Evolutionary conservation across 1,140 invertebrate species (phyloP).

Genomic region (Rhyacophila brunnea): DNA sequence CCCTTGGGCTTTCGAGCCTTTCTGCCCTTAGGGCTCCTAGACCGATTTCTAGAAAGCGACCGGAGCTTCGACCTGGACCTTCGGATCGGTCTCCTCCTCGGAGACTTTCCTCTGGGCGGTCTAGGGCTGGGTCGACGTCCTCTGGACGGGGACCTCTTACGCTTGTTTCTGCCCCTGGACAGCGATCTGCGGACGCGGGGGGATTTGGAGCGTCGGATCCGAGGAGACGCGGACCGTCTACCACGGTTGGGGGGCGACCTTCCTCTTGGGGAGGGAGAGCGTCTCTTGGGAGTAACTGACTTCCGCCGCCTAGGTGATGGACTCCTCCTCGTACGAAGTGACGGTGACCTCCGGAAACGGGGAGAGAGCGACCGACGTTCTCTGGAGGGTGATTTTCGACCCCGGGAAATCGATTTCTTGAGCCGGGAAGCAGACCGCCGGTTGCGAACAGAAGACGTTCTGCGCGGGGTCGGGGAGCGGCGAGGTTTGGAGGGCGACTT

Average conservation of each 20-base stretch:
- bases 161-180: slow-evolving; percentile 46
- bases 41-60: slow-evolving; percentile 52
- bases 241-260: slow-evolving; percentile 23
- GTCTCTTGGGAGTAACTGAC: slow-evolving; percentile 24
- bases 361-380: slow-evolving; percentile 16
- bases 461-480: slow-evolving; percentile 19
- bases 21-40: slow-evolving; percentile 42
- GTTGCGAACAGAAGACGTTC: slow-evolving; percentile 13
- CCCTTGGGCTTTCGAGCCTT: slow-evolving; percentile 37
- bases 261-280: slow-evolving; percentile 19
- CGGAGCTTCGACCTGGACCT: slow-evolving; percentile 52
- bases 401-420: slow-evolving; percentile 29
- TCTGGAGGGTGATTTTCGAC: slow-evolving; percentile 38
- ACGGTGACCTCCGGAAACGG: slow-evolving; percentile 17
- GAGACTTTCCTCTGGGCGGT: slow-evolving; percentile 43
- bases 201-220: slow-evolving; percentile 32
- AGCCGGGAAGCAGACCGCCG: slow-evolving; percentile 34
- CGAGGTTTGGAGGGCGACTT: slow-evolving; percentile 38
- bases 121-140: slow-evolving; percentile 43
- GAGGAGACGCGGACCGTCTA: slow-evolving; percentile 21
- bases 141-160: slow-evolving; percentile 37
- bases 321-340: slow-evolving; percentile 12
- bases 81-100: slow-evolving; percentile 35
- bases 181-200: slow-evolving; percentile 38
- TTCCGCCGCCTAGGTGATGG: slow-evolving; percentile 23